Percentiles rank a stretch among this genome's conserved stretches.
Evolutionary conservation across 92 coral and sea anemone genomes (phyloP).

Genomic region (Paramuricea clavata): DNA sequence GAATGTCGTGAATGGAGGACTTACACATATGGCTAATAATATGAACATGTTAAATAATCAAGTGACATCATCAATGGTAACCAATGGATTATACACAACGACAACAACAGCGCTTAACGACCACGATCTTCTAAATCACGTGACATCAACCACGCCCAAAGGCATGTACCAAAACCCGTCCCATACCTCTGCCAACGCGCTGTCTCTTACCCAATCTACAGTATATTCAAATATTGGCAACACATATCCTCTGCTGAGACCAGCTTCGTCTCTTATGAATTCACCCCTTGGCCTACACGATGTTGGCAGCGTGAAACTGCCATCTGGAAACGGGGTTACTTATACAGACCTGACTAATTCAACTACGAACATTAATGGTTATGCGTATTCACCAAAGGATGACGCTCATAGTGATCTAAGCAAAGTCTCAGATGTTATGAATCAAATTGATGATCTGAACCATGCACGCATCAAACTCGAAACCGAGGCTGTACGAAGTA

Average conservation of each 20-base stretch:
- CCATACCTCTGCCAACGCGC: conserved; percentile 29
- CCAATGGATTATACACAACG: conserved; percentile 26
- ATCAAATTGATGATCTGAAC: conserved; percentile 40
- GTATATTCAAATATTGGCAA: conserved; percentile 43
- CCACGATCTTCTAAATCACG: conserved; percentile 39
- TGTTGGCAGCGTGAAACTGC: conserved; percentile 28
- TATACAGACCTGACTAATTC: conserved; percentile 43
- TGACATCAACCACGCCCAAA: conserved; percentile 46
- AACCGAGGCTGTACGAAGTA: conserved; percentile 50
- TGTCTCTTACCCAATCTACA: conserved; percentile 22
- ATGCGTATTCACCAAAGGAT: conserved; percentile 34
- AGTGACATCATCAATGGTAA: conserved; percentile 47
- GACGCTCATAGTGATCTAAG: conserved; percentile 29
- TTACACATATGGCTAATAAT: conserved; percentile 34
- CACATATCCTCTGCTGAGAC: conserved; percentile 39
- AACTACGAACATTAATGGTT: conserved; percentile 32
- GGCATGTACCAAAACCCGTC: conserved; percentile 46
- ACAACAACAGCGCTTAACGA: conserved; percentile 31
- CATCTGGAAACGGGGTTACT: conserved; percentile 1
- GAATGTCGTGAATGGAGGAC: conserved; percentile 42
- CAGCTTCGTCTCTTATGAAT: conserved; percentile 30
- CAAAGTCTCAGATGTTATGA: conserved; percentile 49
- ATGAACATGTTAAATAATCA: conserved; percentile 43
- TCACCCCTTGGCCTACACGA: conserved; percentile 26
- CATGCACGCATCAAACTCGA: conserved; percentile 47